Evolutionary conservation across 35 echinoderm and acorn worm species (phyloP).

Genomic region (Acanthaster planci): DNA sequence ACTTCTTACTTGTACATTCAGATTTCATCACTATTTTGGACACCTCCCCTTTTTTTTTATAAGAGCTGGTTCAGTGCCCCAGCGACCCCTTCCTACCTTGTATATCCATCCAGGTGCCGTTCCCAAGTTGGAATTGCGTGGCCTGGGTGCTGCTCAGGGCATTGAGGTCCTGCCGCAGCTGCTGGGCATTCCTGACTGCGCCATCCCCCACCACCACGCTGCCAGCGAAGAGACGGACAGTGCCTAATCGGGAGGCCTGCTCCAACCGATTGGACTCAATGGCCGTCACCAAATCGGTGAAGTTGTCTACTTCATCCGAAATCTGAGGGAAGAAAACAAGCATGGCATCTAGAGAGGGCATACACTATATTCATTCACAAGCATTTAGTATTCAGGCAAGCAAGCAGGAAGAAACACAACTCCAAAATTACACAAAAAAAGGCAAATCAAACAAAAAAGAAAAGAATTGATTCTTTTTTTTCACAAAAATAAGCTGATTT

Average conservation of each 20-base stretch:
- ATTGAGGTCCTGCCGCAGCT: conserved; percentile 34
- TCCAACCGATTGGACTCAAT: conserved; percentile 19
- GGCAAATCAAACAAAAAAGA: too few species aligned
- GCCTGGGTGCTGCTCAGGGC: background rate
- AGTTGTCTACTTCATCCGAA: conserved; percentile 26
- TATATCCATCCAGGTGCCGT: conserved; percentile 31
- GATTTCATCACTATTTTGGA: too few species aligned
- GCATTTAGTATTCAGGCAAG: too few species aligned
- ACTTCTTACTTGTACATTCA: too few species aligned
- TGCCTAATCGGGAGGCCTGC: background rate
- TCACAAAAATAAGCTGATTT: too few species aligned
- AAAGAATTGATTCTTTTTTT: too few species aligned
- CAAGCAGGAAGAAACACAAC: too few species aligned
- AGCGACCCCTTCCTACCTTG: conserved; percentile 29
- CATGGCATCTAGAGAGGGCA: too few species aligned
- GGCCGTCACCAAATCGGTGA: conserved; percentile 21
- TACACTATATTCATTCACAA: too few species aligned
- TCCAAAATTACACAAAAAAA: too few species aligned
- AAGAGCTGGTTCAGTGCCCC: too few species aligned
- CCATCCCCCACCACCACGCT: conserved; percentile 38
- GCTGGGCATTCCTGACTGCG: conserved; percentile 20
- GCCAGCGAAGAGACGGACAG: conserved; percentile 34
- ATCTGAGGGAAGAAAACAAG: conserved; percentile 34
- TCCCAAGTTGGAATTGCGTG: background rate
- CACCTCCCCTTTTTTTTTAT: too few species aligned